These are phyloP conservation scores for Notocelia uddmanniana DNA, from an alignment of 2,888 invertebrate genomes.

Conservation along the genomic window DNA sequence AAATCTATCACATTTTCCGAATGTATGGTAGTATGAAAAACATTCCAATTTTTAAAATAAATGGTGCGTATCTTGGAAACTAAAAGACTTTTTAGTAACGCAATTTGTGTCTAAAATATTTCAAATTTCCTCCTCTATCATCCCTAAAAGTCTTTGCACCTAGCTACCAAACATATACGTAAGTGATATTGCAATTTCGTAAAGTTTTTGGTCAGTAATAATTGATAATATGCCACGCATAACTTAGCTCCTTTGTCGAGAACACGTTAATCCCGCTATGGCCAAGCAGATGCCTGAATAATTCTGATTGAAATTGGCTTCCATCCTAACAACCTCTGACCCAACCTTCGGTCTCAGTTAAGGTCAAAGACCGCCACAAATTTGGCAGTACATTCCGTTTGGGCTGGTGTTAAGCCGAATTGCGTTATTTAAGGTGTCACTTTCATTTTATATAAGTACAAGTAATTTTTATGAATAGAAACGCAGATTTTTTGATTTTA, in stretches of 20 bases:
- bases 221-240: slow-evolving; percentile 32
- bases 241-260: slow-evolving; percentile 37
- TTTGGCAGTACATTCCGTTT: background rate
- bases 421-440: too few species aligned
- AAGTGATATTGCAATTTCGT: slow-evolving; percentile 12
- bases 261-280: slow-evolving; percentile 22
- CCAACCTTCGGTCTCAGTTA: slow-evolving; percentile 14
- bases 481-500: too few species aligned
- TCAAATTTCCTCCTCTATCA: too few species aligned
- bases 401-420: background rate
- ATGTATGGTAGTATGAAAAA: too few species aligned
- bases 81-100: too few species aligned
- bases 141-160: too few species aligned
- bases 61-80: too few species aligned
- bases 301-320: slow-evolving; percentile 29
- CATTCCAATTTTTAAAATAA: too few species aligned
- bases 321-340: background rate
- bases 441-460: background rate
- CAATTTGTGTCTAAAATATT: too few species aligned
- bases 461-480: too few species aligned
- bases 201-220: slow-evolving; percentile 15
- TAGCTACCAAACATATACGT: too few species aligned
- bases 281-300: slow-evolving; percentile 24
- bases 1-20: too few species aligned
- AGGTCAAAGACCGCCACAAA: slow-evolving; percentile 11